A percentile compares a stretch with the other conserved stretches of the same genome.
Conservation (phyloP, 2,113 vertebrate species). For the Dromiciops gliroides region DNA sequence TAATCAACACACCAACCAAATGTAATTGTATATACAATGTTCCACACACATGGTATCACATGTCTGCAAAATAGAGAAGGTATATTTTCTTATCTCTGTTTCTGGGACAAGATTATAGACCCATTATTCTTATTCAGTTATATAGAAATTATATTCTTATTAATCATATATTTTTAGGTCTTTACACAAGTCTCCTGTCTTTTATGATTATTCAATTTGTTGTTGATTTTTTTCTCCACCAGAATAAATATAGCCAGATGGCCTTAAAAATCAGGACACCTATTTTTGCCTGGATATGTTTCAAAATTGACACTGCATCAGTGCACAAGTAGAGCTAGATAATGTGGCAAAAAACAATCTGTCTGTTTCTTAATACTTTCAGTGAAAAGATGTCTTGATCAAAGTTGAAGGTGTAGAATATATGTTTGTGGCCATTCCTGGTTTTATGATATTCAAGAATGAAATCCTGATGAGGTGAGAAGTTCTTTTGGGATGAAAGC, state of each 20-base stretch:
- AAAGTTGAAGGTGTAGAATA: conserved; percentile 48
- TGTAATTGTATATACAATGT: not conserved
- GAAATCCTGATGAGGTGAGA: conserved; percentile 57
- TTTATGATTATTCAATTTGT: not conserved
- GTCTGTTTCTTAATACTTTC: conserved; percentile 50
- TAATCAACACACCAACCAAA: not conserved
- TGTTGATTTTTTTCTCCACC: conserved; percentile 11
- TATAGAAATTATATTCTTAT: conserved; percentile 15
- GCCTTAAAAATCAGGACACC: conserved; percentile 70
- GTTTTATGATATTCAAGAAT: conserved; percentile 41
- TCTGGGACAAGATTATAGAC: not conserved
- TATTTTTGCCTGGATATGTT: conserved; percentile 64
- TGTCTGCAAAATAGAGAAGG: not conserved
- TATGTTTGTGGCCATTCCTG: conserved; percentile 47
- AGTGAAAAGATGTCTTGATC: not conserved
- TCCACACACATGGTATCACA: not conserved
- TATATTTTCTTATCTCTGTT: not conserved
- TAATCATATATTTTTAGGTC: not conserved
- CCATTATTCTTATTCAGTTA: conserved; percentile 12
- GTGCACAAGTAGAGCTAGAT: conserved; percentile 59
- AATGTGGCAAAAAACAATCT: conserved; percentile 65
- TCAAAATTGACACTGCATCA: conserved; percentile 72
- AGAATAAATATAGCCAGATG: conserved; percentile 68
- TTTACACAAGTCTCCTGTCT: conserved; percentile 37
- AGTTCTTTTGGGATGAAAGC: conserved; percentile 44